These are phyloP conservation scores for Drosophila fungiperda DNA, from an alignment of 2,888 invertebrate genomes.

Conservation along the genomic window DNA sequence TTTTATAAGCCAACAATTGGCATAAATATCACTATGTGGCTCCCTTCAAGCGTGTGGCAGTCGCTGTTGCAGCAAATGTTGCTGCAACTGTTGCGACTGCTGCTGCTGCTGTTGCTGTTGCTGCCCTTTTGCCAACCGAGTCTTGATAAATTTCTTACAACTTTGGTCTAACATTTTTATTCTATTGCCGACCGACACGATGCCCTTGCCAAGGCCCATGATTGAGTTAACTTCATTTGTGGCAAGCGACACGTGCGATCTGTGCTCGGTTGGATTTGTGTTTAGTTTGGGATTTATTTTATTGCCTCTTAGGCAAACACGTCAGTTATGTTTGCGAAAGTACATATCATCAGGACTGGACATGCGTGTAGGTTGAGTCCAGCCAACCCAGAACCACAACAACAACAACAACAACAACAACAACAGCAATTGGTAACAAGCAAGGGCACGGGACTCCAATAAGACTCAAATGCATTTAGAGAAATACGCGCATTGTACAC, in stretches of 20 bases:
- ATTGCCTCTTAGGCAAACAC: slow-evolving; percentile 78
- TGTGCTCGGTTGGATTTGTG: slow-evolving; percentile 54
- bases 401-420: slow-evolving; percentile 24
- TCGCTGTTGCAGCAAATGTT: slow-evolving; percentile 22
- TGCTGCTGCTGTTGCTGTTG: slow-evolving; percentile 8
- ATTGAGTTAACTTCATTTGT: slow-evolving; percentile 81
- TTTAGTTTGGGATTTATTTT: slow-evolving; percentile 73
- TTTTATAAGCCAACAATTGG: slow-evolving; percentile 74
- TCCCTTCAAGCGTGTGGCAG: slow-evolving; percentile 75
- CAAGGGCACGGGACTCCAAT: slow-evolving; percentile 60
- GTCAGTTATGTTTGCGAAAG: slow-evolving; percentile 82
- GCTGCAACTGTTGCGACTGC: slow-evolving; percentile 15
- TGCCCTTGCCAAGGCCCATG: slow-evolving; percentile 47
- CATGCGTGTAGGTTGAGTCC: slow-evolving; percentile 76
- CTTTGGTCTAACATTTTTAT: slow-evolving; percentile 77
- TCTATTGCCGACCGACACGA: slow-evolving; percentile 18
- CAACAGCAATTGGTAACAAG: slow-evolving; percentile 46
- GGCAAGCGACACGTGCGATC: slow-evolving; percentile 68
- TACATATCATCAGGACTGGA: slow-evolving; percentile 79
- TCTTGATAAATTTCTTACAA: slow-evolving; percentile 78
- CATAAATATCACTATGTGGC: slow-evolving; percentile 76
- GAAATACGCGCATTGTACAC: slow-evolving; percentile 22
- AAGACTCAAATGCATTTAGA: slow-evolving; percentile 61
- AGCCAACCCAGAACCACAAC: slow-evolving; percentile 31
- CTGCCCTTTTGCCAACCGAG: slow-evolving; percentile 57